Conservation (phyloP, 2,888 invertebrate species). For the Temnothorax unifasciatus region DNA sequence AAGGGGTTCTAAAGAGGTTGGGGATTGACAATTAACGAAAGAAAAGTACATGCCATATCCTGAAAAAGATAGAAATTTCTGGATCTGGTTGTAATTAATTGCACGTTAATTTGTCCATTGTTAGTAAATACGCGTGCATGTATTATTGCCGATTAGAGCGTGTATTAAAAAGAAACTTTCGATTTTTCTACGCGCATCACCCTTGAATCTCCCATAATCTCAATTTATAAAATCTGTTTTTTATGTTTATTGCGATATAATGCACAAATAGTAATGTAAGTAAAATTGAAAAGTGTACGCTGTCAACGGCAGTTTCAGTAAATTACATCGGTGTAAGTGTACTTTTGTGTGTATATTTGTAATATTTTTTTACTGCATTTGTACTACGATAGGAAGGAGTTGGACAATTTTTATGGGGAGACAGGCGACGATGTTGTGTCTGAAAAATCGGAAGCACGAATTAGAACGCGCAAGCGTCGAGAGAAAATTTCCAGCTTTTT, state of each 20-base stretch:
- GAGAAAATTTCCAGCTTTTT: conserved; percentile 85
- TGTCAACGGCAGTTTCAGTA: background rate
- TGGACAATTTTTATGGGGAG: background rate
- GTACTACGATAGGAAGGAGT: background rate
- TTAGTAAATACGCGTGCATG: conserved; percentile 76
- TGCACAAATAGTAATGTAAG: background rate
- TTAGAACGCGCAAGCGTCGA: conserved; percentile 74
- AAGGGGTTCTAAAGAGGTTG: conserved; percentile 9
- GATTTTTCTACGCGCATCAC: conserved; percentile 55
- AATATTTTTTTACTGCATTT: background rate
- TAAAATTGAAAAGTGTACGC: background rate
- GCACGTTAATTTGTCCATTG: conserved; percentile 71
- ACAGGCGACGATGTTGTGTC: conserved; percentile 47
- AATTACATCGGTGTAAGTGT: conserved; percentile 2
- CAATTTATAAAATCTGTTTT: background rate
- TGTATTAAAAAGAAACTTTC: conserved; percentile 70
- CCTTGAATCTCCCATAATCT: conserved; percentile 28
- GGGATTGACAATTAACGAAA: conserved; percentile 63
- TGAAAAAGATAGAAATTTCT: conserved; percentile 85
- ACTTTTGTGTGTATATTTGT: background rate
- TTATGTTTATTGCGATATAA: background rate
- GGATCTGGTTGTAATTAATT: conserved; percentile 75
- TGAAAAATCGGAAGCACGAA: conserved; percentile 77
- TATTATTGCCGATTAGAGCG: conserved; percentile 73
- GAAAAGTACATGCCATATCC: conserved; percentile 83